Conservation (phyloP, 2,113 vertebrate genomes). For the Saguinus imperator region DNA sequence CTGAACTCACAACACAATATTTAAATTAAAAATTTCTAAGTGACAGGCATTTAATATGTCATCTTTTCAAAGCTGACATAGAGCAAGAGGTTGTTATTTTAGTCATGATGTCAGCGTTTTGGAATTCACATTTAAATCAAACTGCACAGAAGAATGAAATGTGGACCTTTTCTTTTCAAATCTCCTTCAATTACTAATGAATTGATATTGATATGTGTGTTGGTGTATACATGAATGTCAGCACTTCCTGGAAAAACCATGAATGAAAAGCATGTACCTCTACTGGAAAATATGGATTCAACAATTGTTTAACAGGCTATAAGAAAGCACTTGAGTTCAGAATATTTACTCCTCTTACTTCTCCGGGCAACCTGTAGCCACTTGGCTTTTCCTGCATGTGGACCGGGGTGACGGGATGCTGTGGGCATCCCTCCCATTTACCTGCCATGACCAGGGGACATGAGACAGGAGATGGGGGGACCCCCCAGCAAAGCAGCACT, state of each 20-base stretch:
- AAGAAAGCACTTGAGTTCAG: background rate
- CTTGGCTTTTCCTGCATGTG: accelerated
- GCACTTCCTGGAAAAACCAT: background rate
- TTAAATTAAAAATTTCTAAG: background rate
- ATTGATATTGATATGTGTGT: background rate
- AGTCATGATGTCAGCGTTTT: background rate
- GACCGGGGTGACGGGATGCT: accelerated
- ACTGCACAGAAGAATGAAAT: background rate
- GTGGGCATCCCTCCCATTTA: accelerated
- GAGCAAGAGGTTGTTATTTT: background rate
- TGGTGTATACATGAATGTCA: background rate
- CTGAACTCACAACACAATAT: background rate
- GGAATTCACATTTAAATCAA: background rate
- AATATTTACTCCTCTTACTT: background rate
- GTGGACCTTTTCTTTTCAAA: background rate
- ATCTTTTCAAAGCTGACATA: background rate
- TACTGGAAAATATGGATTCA: background rate
- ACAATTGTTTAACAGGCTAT: background rate
- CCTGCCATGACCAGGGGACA: background rate
- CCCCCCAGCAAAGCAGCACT: accelerated
- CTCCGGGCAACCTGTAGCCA: background rate
- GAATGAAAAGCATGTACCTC: accelerated
- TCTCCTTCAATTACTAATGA: background rate
- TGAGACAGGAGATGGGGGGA: background rate
- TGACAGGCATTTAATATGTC: background rate